These are phyloP conservation scores for Eulacestoma nigropectus DNA, from an alignment of 2,113 vertebrate genomes.

Conservation along the genomic window DNA sequence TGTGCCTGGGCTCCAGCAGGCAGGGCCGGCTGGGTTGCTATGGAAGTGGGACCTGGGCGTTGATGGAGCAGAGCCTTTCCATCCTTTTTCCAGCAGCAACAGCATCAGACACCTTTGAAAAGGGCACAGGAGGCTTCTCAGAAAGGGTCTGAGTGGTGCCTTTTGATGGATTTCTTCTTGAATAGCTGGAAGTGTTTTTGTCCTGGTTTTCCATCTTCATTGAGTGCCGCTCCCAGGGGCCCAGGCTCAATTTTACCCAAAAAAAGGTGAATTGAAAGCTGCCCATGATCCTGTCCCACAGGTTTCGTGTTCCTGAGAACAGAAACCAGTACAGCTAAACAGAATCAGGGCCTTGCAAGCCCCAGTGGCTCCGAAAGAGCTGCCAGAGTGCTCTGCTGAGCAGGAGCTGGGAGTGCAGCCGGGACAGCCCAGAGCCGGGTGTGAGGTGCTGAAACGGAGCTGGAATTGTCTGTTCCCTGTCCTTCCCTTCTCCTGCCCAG, in stretches of 20 bases:
- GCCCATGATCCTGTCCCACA: fast-evolving
- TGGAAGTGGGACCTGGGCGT: background rate
- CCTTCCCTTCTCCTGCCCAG: background rate
- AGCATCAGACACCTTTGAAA: background rate
- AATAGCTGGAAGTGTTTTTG: background rate
- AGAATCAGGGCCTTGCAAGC: fast-evolving
- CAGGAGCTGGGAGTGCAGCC: fast-evolving
- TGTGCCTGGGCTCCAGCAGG: background rate
- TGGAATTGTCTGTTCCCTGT: fast-evolving
- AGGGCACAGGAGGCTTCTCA: background rate
- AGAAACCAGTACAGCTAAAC: background rate
- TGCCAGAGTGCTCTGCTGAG: background rate
- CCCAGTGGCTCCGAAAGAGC: fast-evolving
- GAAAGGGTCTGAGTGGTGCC: background rate
- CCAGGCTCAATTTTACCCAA: background rate
- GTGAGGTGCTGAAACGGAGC: background rate
- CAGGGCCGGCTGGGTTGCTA: background rate
- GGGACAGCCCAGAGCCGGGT: fast-evolving
- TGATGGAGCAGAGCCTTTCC: background rate
- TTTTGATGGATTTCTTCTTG: background rate
- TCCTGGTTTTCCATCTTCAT: background rate
- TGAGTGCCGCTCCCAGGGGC: background rate
- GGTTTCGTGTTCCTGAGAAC: background rate
- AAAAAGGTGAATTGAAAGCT: background rate
- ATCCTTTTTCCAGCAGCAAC: background rate